Evolutionary conservation across 1,140 invertebrate genomes (phyloP).

Genomic region (Drosophila parabipectinata): DNA sequence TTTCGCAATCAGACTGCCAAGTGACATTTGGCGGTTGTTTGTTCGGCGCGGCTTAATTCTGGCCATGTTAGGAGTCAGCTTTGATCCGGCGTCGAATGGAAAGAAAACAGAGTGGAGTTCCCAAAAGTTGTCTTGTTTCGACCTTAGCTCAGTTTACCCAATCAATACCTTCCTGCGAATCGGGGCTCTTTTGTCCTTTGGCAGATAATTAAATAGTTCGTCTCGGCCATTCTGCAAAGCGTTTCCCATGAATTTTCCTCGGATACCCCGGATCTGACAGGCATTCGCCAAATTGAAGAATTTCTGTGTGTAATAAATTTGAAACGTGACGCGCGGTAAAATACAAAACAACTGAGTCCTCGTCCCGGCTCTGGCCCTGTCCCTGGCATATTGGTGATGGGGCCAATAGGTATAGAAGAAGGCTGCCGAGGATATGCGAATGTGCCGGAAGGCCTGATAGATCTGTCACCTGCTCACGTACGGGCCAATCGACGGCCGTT

Average conservation of each 20-base stretch:
- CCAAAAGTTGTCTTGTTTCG: not conserved
- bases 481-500: slow-evolving; percentile 25
- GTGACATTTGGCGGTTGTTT: slow-evolving; percentile 49
- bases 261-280: slow-evolving; percentile 18
- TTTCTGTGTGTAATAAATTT: slow-evolving; percentile 76
- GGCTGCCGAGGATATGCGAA: slow-evolving; percentile 31
- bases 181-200: not conserved
- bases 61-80: slow-evolving; percentile 36
- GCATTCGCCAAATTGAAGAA: slow-evolving; percentile 64
- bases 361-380: not conserved
- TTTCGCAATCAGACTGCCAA: slow-evolving; percentile 57
- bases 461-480: slow-evolving; percentile 76
- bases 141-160: slow-evolving; percentile 4
- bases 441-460: slow-evolving; percentile 61
- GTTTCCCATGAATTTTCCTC: slow-evolving; percentile 3
- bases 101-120: slow-evolving; percentile 23
- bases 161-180: slow-evolving; percentile 27
- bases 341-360: slow-evolving; percentile 54
- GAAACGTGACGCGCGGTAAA: slow-evolving; percentile 65
- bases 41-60: slow-evolving; percentile 34
- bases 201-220: slow-evolving; percentile 47
- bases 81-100: slow-evolving; percentile 13
- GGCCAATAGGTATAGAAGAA: slow-evolving; percentile 44
- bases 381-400: slow-evolving; percentile 52
- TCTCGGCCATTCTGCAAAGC: not conserved